These are phyloP conservation scores for Rhinogobius similis DNA, from an alignment of 2,113 vertebrate genomes.

Conservation along the genomic window DNA sequence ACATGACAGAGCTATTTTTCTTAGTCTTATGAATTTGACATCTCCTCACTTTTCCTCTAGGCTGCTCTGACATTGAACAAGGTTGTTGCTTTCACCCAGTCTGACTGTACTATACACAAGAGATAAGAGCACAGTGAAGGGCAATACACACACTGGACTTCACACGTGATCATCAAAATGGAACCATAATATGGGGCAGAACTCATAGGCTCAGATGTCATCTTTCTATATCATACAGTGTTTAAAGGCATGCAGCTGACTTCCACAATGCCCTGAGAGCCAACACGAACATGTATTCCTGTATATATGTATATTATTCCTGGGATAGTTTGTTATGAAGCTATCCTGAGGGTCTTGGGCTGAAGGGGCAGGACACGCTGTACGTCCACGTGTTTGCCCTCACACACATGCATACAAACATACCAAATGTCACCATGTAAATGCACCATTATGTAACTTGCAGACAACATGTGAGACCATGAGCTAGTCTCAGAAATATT, in stretches of 20 bases:
- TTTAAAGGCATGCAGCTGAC: slow-evolving; percentile 28
- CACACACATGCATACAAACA: slow-evolving; percentile 7
- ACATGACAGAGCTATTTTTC: background rate
- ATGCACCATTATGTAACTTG: background rate
- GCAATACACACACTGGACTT: slow-evolving; percentile 10
- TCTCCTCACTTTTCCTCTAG: slow-evolving; percentile 14
- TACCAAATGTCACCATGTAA: slow-evolving; percentile 18
- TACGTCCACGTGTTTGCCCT: slow-evolving; percentile 33
- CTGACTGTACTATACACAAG: background rate
- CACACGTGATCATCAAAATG: slow-evolving; percentile 7
- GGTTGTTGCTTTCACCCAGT: slow-evolving; percentile 17
- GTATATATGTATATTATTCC: too few relatives aligned
- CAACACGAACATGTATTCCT: slow-evolving; percentile 7
- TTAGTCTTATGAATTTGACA: slow-evolving; percentile 8
- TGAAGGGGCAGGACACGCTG: slow-evolving; percentile 25
- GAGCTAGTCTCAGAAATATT: background rate
- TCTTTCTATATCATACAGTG: background rate
- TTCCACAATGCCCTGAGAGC: slow-evolving; percentile 22
- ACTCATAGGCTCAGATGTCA: background rate
- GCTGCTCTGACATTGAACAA: slow-evolving; percentile 23
- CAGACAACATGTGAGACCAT: slow-evolving; percentile 12
- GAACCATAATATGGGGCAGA: background rate
- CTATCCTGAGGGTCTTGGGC: slow-evolving; percentile 34
- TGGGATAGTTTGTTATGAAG: slow-evolving; percentile 14
- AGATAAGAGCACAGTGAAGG: slow-evolving; percentile 12